A percentile compares a stretch with the other conserved stretches of the same genome.
phyloP scores from a whole-genome alignment of 1,140 invertebrate genomes.

The Heliconius congener region DNA sequence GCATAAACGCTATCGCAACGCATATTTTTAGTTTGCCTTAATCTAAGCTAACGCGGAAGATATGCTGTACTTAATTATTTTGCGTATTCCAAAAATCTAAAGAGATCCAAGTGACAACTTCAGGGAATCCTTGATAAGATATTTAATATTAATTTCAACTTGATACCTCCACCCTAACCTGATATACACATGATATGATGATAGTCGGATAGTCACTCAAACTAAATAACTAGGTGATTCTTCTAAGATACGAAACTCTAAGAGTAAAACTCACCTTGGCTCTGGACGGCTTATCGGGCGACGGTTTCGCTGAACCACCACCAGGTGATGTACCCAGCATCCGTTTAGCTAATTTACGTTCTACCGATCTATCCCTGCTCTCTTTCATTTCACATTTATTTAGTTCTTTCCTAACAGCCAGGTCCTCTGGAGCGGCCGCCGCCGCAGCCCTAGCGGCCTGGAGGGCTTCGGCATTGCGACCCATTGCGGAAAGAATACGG shows the following conservation, averaged over 20 bases:
- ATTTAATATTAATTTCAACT: too few species aligned
- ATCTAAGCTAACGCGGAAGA: too few species aligned
- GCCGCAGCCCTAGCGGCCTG: constrained; percentile 61
- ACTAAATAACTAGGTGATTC: too few species aligned
- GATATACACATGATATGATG: too few species aligned
- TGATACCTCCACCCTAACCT: too few species aligned
- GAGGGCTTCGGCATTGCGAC: constrained; percentile 59
- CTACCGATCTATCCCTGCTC: constrained; percentile 55
- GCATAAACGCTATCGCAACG: too few species aligned
- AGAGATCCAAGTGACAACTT: too few species aligned
- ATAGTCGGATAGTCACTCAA: too few species aligned
- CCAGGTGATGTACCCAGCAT: constrained; percentile 57
- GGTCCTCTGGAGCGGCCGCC: constrained; percentile 57
- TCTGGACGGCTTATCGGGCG: constrained; percentile 58
- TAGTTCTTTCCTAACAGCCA: constrained; percentile 52
- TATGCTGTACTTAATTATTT: too few species aligned
- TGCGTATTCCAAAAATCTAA: too few species aligned
- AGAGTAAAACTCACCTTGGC: constrained; percentile 51
- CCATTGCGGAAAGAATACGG: constrained; percentile 66
- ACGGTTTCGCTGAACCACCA: constrained; percentile 23
- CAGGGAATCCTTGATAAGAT: too few species aligned
- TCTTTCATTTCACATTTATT: constrained; percentile 56
- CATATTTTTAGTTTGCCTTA: too few species aligned
- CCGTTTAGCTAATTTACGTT: constrained; percentile 56
- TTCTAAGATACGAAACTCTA: neutral